Base-by-base conservation (phyloP, 2,797 vertebrate genomes). In the Darevskia mixta region DNA sequence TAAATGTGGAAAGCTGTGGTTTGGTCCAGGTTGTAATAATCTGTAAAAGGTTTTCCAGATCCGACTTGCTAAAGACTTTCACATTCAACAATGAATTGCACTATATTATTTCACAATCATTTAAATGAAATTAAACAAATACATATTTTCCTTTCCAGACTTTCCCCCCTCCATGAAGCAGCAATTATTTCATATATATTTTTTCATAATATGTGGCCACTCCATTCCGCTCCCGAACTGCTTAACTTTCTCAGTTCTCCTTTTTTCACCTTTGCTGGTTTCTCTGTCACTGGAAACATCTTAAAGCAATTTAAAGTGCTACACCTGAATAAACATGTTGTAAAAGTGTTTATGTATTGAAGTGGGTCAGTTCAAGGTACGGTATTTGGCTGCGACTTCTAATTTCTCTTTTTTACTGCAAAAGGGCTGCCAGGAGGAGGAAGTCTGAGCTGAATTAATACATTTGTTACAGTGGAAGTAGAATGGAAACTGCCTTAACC, bases 321-420 rank as follows among this genome's bases (percentile, higher is more conserved):
- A 97, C 97, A 98, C 97, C 97, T 98, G 97, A 98, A 97, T 97
- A 98, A 98, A 98, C 97, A 98, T 95, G 96, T 97, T 97, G 96
- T 97, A 97, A 97, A 97, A 97, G 95, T 98, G 97, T 98, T 98
- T 98, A 97, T 97, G 96, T 97, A 97, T 97, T 96, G 97, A 98
- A 98, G 97, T 98, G 97, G 97, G 97, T 97, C 97, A 97, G 96
- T 97, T 97, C 97, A 97, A 98, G 97, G 97, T 97, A 98, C 96
- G 97, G 96, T 97, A 97, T 97, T 98, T 98, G 97, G 97, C 97
- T 97, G 94, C 95, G 95, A 96, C 96, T 96, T 97, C 96, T 97
- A 96, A 97, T 97, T 97, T 98, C 96, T 97, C 96, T 97, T 97
- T 97, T 97, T 97, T 97, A 97, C 97, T 97, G 96, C 93, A 94